Conservation (phyloP, 1,140 invertebrate genomes). For the Phymastichus coffea region DNA sequence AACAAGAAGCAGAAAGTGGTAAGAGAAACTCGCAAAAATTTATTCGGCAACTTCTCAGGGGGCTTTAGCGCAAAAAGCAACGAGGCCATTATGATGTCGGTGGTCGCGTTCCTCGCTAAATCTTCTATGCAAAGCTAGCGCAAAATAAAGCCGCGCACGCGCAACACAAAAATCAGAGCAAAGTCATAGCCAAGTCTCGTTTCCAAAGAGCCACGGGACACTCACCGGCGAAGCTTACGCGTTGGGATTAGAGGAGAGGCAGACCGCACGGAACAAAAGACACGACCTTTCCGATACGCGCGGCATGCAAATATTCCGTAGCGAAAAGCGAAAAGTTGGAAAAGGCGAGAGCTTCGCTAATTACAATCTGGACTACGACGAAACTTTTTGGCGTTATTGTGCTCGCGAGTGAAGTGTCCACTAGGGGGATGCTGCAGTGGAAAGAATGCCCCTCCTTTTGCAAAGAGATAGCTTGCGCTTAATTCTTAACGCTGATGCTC, state of each 20-base stretch:
- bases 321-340: constrained; percentile 36
- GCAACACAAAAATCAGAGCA: constrained; percentile 16
- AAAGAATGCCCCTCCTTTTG: too few relatives aligned
- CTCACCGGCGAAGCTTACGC: too few relatives aligned
- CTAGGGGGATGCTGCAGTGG: constrained; percentile 39
- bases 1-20: too few relatives aligned
- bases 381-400: constrained; percentile 51
- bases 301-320: constrained; percentile 41
- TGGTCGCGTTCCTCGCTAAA: constrained; percentile 1
- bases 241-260: constrained; percentile 24
- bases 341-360: constrained; percentile 48
- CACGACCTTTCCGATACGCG: constrained; percentile 45
- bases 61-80: too few relatives aligned
- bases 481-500: too few relatives aligned
- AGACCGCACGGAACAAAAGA: constrained; percentile 3
- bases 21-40: too few relatives aligned
- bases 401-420: constrained; percentile 43
- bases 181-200: constrained; percentile 24
- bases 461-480: too few relatives aligned
- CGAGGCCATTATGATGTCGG: background rate
- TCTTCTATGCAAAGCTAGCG: constrained; percentile 18
- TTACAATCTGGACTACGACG: constrained; percentile 49
- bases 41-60: too few relatives aligned
- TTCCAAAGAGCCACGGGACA: too few relatives aligned
- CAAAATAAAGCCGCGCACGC: background rate